phyloP scores from a whole-genome alignment of 2,888 invertebrate genomes.

The Hypomecis punctinalis region DNA sequence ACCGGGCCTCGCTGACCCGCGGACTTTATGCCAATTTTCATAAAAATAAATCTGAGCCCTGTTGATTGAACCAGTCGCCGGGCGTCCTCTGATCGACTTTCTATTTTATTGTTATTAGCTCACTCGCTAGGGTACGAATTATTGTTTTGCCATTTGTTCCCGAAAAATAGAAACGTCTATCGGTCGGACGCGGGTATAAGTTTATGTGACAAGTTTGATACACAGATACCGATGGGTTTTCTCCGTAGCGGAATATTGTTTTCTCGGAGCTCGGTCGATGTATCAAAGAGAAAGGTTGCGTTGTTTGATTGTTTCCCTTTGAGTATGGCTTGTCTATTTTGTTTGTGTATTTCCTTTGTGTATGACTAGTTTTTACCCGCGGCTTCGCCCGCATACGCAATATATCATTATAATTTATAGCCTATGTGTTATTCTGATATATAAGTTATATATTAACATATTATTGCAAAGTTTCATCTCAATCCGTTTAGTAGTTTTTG shows the following conservation, averaged over 20 bases:
- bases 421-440: no score
- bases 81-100: constrained; percentile 77
- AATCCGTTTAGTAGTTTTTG: no score
- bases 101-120: constrained; percentile 85
- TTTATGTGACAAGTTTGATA: constrained; percentile 61
- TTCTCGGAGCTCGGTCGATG: constrained; percentile 31
- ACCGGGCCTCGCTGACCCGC: constrained; percentile 76
- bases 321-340: neutral
- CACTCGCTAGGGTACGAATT: constrained; percentile 80
- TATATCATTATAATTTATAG: no score
- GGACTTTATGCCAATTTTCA: constrained; percentile 85
- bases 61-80: constrained; percentile 84
- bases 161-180: constrained; percentile 68
- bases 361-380: no score
- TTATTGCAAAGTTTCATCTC: no score
- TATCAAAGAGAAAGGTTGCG: constrained; percentile 33
- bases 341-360: no score
- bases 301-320: constrained; percentile 19
- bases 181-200: constrained; percentile 54
- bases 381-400: no score
- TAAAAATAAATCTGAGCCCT: constrained; percentile 84
- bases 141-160: constrained; percentile 83
- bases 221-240: constrained; percentile 41
- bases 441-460: no score
- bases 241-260: constrained; percentile 43